These are phyloP conservation scores for Halesus radiatus DNA, from an alignment of 1,140 invertebrate genomes.

Conservation along the genomic window DNA sequence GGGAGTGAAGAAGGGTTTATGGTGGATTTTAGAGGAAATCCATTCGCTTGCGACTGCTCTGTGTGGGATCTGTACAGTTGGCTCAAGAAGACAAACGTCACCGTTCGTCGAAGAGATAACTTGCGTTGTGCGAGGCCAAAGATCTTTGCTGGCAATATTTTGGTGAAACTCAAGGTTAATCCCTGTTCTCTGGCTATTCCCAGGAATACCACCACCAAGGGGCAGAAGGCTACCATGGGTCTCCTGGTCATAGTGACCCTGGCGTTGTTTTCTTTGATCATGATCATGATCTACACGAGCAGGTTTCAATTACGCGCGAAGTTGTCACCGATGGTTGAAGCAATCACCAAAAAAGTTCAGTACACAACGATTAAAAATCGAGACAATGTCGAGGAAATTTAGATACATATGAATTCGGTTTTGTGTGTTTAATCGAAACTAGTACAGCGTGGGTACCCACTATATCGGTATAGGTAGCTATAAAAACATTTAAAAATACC, in stretches of 20 bases:
- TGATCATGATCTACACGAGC: constrained; percentile 75
- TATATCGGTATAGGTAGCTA: too few relatives aligned
- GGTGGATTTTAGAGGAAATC: constrained; percentile 79
- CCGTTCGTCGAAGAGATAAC: constrained; percentile 72
- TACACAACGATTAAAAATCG: constrained; percentile 79
- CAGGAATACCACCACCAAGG: constrained; percentile 57
- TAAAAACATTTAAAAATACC: too few relatives aligned
- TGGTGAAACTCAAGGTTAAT: constrained; percentile 60
- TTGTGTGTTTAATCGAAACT: too few relatives aligned
- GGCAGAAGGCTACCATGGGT: constrained; percentile 68
- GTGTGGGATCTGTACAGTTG: constrained; percentile 76
- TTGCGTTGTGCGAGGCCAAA: constrained; percentile 69
- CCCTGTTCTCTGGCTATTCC: constrained; percentile 56
- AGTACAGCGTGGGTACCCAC: too few relatives aligned
- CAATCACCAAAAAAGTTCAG: constrained; percentile 79
- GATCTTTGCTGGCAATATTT: constrained; percentile 60
- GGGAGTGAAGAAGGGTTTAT: constrained; percentile 71
- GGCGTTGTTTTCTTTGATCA: constrained; percentile 69
- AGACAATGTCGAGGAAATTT: constrained; percentile 63
- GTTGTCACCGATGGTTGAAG: constrained; percentile 76
- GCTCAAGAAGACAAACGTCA: constrained; percentile 75
- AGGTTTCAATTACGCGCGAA: constrained; percentile 72
- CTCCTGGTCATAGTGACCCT: constrained; percentile 73
- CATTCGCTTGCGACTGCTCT: constrained; percentile 77
- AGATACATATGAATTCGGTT: background rate